Percentiles rank a stretch among this genome's conserved stretches.
Conservation (phyloP, 2,797 vertebrate species). For the Amblyopsis hoosieri region DNA sequence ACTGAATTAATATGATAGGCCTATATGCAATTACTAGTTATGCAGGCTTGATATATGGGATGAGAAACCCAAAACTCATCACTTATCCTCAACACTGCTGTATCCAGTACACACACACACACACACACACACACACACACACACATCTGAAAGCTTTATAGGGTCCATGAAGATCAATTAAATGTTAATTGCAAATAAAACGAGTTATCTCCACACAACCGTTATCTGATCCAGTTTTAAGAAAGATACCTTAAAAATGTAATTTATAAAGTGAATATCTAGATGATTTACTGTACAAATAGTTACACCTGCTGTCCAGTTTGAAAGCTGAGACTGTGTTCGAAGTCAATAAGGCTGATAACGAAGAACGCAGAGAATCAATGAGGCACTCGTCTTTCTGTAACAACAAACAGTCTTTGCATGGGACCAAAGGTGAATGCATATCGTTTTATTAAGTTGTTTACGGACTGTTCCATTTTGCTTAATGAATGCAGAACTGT, state of each 20-base stretch:
- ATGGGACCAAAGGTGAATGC: slow-evolving; percentile 22
- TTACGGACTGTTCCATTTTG: slow-evolving; percentile 43
- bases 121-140: too few relatives aligned
- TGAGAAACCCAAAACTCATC: too few relatives aligned
- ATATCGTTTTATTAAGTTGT: slow-evolving; percentile 50
- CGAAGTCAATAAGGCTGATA: slow-evolving; percentile 34
- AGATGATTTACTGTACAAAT: too few relatives aligned
- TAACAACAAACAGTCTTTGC: slow-evolving; percentile 50
- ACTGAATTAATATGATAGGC: too few relatives aligned
- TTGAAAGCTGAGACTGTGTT: neutral
- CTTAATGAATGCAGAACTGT: slow-evolving; percentile 35
- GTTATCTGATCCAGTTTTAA: neutral
- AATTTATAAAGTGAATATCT: neutral
- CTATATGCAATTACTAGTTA: too few relatives aligned
- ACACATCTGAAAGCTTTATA: too few relatives aligned
- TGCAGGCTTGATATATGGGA: too few relatives aligned
- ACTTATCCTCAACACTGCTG: too few relatives aligned
- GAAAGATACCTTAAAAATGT: too few relatives aligned
- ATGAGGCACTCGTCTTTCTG: slow-evolving; percentile 11
- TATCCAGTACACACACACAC: too few relatives aligned
- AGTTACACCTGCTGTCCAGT: neutral
- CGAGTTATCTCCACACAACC: slow-evolving; percentile 2
- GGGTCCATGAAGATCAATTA: too few relatives aligned
- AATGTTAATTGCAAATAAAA: neutral
- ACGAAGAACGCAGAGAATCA: slow-evolving; percentile 24